Base-by-base conservation (phyloP, 92 coral and sea anemone species). In the Porites evermanni region DNA sequence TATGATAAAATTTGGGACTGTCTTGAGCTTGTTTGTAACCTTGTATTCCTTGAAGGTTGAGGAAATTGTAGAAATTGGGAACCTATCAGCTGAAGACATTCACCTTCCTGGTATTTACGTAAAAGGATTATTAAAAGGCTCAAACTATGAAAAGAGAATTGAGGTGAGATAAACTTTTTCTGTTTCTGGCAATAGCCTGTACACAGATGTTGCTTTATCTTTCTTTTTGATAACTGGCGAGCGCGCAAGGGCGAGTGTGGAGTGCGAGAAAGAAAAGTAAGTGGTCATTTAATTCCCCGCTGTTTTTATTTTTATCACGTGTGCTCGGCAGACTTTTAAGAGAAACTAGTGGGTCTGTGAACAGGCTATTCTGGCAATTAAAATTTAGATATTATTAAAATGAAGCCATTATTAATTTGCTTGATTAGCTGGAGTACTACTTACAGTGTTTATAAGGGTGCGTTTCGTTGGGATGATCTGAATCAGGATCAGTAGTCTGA, bases 71-170 rank as follows among this genome's bases (percentile, higher is more conserved):
- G 99, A 97, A 68, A 77, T 72, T 56, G 99, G 98, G 20, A 98
- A 97, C 90, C 95, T 97, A 19, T 86, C 98, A 64, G 86, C 94
- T 10, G 99, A 97, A 21, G 96, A 95, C 71, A 74, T 97, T 24
- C 98, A 97, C 70, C 89, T 97, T 5, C 95, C 99, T 4, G 93
- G 98, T 23, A 91, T 97, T 8, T 97, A 97, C 84, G 95, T 97
- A 61, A 83, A 95, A 72, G 93, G 99, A 60, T 75, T 97, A 53
- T 67, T 97, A 56, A 93, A 93, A 79, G 98, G 99, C 64, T 85
- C 87, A 53, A 90, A 90, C 6, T 95, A 93, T 79, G 92, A 97
- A 79, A 97, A 97, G 72, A 86, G 99, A 77, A 95, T 97, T 53
- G 99, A 95, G 94, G 99, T 97, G 70, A 65, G 65, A 10, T 29